phyloP scores from a whole-genome alignment of 2,888 invertebrate genomes.

The Acanthacorydalis orientalis region DNA sequence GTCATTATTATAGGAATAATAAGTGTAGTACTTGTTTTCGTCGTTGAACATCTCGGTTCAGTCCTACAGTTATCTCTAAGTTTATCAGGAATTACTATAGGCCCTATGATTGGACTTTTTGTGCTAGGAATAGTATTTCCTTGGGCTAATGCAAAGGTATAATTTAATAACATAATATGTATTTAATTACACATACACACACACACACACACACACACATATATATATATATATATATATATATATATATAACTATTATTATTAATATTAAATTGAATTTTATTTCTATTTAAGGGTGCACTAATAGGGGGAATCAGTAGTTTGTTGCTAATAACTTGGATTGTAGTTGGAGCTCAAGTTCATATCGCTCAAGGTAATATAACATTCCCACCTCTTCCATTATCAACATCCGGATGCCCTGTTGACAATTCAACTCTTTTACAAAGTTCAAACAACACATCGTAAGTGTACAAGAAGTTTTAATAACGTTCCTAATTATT shows the following conservation, averaged over 20 bases:
- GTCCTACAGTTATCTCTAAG: conserved; percentile 47
- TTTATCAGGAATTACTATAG: conserved; percentile 42
- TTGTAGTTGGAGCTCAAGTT: conserved; percentile 31
- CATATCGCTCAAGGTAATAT: conserved; percentile 8
- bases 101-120: conserved; percentile 50
- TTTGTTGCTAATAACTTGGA: conserved; percentile 31
- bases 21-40: conserved; percentile 54
- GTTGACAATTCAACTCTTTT: not conserved
- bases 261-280: not conserved
- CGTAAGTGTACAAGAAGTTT: not conserved
- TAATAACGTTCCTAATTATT: not conserved
- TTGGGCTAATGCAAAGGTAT: conserved; percentile 31
- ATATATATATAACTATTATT: not conserved
- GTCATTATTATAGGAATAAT: conserved; percentile 37
- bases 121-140: conserved; percentile 50
- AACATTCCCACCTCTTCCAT: conserved; percentile 5
- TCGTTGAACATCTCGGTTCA: conserved; percentile 44
- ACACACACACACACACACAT: too few species aligned
- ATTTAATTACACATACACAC: too few species aligned
- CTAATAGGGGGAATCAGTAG: conserved; percentile 34
- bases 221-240: too few species aligned
- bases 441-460: not conserved
- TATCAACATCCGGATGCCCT: conserved; percentile 8
- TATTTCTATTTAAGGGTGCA: conserved; percentile 29
- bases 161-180: too few species aligned